A percentile compares a stretch with the other conserved stretches of the same genome.
These are phyloP conservation scores for Tenthredo distinguenda DNA, from an alignment of 2,888 invertebrate genomes.

Conservation along the genomic window DNA sequence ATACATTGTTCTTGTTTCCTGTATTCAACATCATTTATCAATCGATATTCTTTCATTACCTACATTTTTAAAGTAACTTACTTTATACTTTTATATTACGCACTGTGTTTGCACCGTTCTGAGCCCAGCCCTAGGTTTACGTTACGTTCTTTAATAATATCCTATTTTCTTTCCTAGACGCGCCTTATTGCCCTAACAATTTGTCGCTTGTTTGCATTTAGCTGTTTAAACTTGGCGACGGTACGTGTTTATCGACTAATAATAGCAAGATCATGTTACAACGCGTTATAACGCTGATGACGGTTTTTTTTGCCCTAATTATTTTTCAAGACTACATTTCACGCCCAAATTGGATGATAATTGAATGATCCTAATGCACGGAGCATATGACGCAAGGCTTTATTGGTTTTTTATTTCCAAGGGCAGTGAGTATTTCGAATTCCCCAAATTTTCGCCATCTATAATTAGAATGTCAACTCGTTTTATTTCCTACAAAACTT, in stretches of 20 bases:
- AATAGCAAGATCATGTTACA: not conserved
- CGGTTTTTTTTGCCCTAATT: not conserved
- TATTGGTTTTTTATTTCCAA: not conserved
- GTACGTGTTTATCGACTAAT: not conserved
- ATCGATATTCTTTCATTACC: slow-evolving; percentile 27
- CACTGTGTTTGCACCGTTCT: slow-evolving; percentile 39
- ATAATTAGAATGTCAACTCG: not conserved
- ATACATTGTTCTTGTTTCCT: slow-evolving; percentile 58
- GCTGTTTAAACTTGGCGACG: not conserved
- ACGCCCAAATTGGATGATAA: not conserved
- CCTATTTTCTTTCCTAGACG: not conserved
- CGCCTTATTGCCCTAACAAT: not conserved
- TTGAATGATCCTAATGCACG: not conserved
- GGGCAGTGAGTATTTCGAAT: not conserved
- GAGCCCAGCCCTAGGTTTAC: slow-evolving; percentile 33
- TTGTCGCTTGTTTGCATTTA: not conserved
- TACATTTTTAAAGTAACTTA: slow-evolving; percentile 44
- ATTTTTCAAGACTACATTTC: not conserved
- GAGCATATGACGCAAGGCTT: not conserved
- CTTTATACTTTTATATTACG: slow-evolving; percentile 24
- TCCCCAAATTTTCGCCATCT: not conserved
- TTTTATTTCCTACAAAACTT: slow-evolving; percentile 8
- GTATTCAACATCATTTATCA: slow-evolving; percentile 16
- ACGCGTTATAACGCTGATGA: not conserved
- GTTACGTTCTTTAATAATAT: slow-evolving; percentile 2